A percentile compares a stretch with the other conserved stretches of the same genome.
Evolutionary conservation across 2,113 vertebrate species (phyloP).

Genomic region (Vidua chalybeata): DNA sequence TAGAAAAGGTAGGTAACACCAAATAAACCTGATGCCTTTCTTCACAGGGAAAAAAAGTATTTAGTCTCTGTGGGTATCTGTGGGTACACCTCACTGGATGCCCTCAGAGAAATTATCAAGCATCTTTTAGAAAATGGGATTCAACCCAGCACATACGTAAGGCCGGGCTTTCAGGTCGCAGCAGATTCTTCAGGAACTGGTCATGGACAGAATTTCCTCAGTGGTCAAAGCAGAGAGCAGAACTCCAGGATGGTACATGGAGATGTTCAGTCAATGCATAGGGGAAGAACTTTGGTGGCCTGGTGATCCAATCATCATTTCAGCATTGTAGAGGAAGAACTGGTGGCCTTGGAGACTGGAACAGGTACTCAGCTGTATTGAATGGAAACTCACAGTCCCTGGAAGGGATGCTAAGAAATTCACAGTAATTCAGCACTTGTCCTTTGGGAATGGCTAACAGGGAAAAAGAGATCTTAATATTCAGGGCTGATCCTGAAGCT

Average conservation of each 20-base stretch:
- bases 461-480: not conserved
- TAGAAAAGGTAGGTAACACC: not conserved
- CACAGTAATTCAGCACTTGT: not conserved
- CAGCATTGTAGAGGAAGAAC: not conserved
- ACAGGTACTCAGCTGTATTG: not conserved
- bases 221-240: not conserved
- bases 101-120: not conserved
- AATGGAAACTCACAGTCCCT: not conserved
- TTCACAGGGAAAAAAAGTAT: not conserved
- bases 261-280: not conserved
- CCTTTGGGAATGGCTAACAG: not conserved
- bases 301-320: too few relatives aligned
- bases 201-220: not conserved
- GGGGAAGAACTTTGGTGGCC: too few relatives aligned
- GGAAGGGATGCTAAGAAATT: not conserved
- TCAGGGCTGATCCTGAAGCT: not conserved
- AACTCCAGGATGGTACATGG: not conserved
- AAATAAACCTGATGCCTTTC: not conserved
- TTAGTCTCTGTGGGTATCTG: not conserved
- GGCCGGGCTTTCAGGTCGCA: not conserved
- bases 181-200: not conserved
- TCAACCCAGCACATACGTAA: rapidly evolving
- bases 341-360: not conserved
- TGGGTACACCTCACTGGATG: not conserved
- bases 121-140: not conserved